A percentile compares a stretch with the other conserved stretches of the same genome.
phyloP scores from a whole-genome alignment of 2,888 invertebrate species.

The Andrena chrysosceles region DNA sequence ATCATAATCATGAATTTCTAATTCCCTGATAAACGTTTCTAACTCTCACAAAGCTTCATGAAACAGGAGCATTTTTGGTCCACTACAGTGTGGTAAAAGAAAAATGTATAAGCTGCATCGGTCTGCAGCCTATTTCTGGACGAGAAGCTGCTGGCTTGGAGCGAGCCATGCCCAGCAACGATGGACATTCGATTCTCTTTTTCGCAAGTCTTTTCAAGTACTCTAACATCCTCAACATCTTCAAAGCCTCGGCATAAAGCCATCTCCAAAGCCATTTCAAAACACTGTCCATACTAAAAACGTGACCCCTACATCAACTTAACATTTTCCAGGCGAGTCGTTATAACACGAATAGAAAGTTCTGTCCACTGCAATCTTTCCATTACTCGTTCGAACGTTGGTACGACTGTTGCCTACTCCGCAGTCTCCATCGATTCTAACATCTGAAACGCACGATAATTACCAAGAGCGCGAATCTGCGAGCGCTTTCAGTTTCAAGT shows the following conservation, averaged over 20 bases:
- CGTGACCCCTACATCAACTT: no score
- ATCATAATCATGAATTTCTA: neutral
- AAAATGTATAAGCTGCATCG: conserved; percentile 10
- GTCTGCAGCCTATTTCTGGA: conserved; percentile 29
- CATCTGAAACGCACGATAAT: no score
- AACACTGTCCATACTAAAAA: no score
- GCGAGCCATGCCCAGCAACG: conserved; percentile 68
- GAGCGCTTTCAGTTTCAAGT: neutral
- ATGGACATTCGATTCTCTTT: conserved; percentile 7
- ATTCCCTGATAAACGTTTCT: neutral
- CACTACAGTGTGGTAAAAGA: neutral
- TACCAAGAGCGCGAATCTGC: no score
- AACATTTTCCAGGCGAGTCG: no score
- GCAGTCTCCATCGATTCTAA: no score
- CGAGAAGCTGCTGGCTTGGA: conserved; percentile 56
- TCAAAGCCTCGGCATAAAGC: neutral
- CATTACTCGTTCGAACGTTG: no score
- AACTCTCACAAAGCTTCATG: neutral
- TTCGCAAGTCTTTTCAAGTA: conserved; percentile 1
- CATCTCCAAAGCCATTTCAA: no score
- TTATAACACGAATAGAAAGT: no score
- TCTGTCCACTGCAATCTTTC: no score
- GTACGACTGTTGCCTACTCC: no score
- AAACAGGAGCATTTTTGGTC: neutral
- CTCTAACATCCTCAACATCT: neutral